phyloP scores from a whole-genome alignment of 2,888 invertebrate species.

The Erynnis tages region DNA sequence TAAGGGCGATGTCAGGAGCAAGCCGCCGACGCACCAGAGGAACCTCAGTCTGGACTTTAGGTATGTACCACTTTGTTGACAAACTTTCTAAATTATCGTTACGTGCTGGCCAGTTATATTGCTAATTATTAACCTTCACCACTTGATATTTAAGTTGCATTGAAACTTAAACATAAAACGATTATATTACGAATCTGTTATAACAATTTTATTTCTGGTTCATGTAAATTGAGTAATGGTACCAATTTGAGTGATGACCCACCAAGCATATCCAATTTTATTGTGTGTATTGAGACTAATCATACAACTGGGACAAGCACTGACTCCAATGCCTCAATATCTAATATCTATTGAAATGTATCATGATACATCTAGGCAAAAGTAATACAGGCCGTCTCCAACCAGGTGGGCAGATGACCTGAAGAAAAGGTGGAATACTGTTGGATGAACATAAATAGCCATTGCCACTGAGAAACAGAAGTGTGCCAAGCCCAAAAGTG shows the following conservation, averaged over 20 bases:
- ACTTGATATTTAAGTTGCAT: not conserved
- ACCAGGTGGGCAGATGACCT: no score
- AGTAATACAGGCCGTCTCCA: no score
- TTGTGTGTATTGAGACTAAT: conserved; percentile 8
- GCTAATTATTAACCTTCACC: not conserved
- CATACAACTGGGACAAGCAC: conserved; percentile 1
- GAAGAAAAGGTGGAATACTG: no score
- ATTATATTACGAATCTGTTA: not conserved
- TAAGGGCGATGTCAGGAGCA: conserved; percentile 64
- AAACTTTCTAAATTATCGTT: conserved; percentile 22
- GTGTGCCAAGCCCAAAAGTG: no score
- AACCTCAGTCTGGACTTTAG: conserved; percentile 95
- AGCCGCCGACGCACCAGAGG: conserved; percentile 86
- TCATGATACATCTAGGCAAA: no score
- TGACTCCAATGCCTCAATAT: no score
- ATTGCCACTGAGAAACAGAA: no score
- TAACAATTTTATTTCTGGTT: not conserved
- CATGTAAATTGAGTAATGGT: conserved; percentile 12
- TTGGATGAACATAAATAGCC: no score
- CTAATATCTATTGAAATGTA: no score
- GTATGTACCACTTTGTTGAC: conserved; percentile 64
- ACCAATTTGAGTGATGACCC: not conserved
- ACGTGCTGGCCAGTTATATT: not conserved
- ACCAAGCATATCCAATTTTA: conserved; percentile 5
- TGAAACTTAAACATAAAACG: no score